Evolutionary conservation across 1,140 invertebrate genomes (phyloP), one percentile per base, ranked within the genome.

Genomic region (Zaprionus gabonicus): DNA sequence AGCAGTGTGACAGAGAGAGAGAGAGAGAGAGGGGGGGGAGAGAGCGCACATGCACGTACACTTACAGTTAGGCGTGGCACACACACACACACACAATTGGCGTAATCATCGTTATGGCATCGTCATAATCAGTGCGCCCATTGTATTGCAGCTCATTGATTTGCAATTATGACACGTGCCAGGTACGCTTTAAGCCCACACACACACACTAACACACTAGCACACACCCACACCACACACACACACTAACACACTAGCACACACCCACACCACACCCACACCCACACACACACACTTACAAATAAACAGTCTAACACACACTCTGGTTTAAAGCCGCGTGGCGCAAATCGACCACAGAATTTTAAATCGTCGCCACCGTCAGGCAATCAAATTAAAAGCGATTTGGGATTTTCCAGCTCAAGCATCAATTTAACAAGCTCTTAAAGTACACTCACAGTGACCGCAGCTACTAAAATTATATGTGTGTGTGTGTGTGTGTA

Each of bases 101-200:
- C 60, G 85, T 90, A 90, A 90, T 88, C 85, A 90, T 90, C 85
- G 79, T 90, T 84, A 82, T 85, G 62, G 65, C 82, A 90, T 82
- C 82, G 85, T 80, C 76, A 90, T 85, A 85, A 90, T 90, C 85
- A 90, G 79, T 62, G 81, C 56, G 74, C 55, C 85, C 71, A 90
- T 90, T 90, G 85, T 88, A 81, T 76, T 77, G 78, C 84, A 88
- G 74, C 84, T 88, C 84, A 87, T 87, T 90, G 84, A 87, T 87
- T 88, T 87, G 84, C 85, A 88, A 88, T 87, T 87, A 88, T 81
- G 84, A 86, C 76, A 84, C 81, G 85, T 88, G 84, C 81, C 64
- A 71, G 64, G 68, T 71, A 67, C 53, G 56, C 46, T 62, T 64
- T 69, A 78, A 67, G 78, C 49, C 44, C 59, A 34, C 65, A 55